A percentile compares a stretch with the other conserved stretches of the same genome.
Evolutionary conservation across 2,888 invertebrate species (phyloP).

Genomic region (Phaonia tiefii): DNA sequence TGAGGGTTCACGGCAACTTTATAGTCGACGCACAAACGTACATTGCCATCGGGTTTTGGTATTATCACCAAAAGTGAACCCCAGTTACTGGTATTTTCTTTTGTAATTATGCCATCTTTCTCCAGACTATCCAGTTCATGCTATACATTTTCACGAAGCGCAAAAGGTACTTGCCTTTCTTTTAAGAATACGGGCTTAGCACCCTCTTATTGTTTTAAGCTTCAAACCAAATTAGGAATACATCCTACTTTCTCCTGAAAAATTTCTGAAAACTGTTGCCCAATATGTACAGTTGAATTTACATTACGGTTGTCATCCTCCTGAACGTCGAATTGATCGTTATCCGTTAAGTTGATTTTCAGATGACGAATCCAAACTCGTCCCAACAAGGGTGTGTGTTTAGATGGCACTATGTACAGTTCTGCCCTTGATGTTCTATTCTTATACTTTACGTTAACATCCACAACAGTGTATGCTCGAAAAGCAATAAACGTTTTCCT

Average conservation of each 20-base stretch:
- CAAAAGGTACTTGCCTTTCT: constrained; percentile 46
- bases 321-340: not conserved
- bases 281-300: constrained; percentile 31
- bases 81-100: constrained; percentile 38
- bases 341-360: constrained; percentile 1
- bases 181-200: constrained; percentile 45
- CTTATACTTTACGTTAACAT: constrained; percentile 38
- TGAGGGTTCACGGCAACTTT: constrained; percentile 55
- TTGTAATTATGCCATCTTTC: constrained; percentile 35
- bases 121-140: constrained; percentile 41
- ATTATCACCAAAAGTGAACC: constrained; percentile 49
- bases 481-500: constrained; percentile 23
- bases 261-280: constrained; percentile 39
- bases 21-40: too few species aligned
- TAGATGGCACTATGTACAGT: constrained; percentile 8
- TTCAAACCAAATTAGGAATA: constrained; percentile 35
- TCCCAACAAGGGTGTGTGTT: constrained; percentile 6
- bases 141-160: constrained; percentile 46
- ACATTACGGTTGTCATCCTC: not conserved
- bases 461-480: constrained; percentile 32
- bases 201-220: constrained; percentile 40
- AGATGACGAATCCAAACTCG: not conserved
- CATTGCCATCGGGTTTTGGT: too few species aligned
- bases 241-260: constrained; percentile 36
- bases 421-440: constrained; percentile 24